Percentiles rank a stretch among this genome's conserved stretches.
These are phyloP conservation scores for Prorops nasuta DNA, from an alignment of 1,140 invertebrate species.

Conservation along the genomic window DNA sequence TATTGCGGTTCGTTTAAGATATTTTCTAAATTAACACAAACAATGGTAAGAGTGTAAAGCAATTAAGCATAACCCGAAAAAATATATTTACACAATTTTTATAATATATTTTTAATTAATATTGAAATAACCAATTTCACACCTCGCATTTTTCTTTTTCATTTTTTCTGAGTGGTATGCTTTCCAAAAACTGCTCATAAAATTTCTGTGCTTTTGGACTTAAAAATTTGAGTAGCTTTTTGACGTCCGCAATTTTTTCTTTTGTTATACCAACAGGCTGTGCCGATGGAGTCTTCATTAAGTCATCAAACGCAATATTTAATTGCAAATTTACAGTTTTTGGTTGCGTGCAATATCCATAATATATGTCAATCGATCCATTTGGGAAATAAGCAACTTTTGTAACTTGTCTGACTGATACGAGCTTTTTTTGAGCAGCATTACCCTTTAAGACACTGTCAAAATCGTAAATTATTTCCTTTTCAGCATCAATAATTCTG, in stretches of 20 bases:
- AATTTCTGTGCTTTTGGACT: slow-evolving; percentile 12
- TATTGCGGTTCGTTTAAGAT: too few species aligned
- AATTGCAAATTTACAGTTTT: not conserved
- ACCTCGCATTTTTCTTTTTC: too few species aligned
- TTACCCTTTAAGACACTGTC: slow-evolving; percentile 13
- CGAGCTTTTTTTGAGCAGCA: slow-evolving; percentile 8
- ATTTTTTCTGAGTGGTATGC: not conserved
- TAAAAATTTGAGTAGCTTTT: slow-evolving; percentile 2
- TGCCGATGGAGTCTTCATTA: not conserved
- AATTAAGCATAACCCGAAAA: too few species aligned
- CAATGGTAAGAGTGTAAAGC: too few species aligned
- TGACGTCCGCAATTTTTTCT: slow-evolving; percentile 5
- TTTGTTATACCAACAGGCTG: not conserved
- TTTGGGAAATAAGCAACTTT: slow-evolving; percentile 16
- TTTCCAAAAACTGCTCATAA: slow-evolving; percentile 8
- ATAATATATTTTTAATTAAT: too few species aligned
- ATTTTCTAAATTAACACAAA: too few species aligned
- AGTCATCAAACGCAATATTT: slow-evolving; percentile 1
- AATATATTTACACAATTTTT: too few species aligned
- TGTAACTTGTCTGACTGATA: slow-evolving; percentile 12
- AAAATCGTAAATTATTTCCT: slow-evolving; percentile 14
- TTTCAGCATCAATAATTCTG: slow-evolving; percentile 11
- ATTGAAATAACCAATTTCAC: too few species aligned
- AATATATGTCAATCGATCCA: slow-evolving; percentile 8
- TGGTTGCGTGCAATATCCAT: not conserved